Conservation (phyloP, 2,113 vertebrate genomes). For the Numenius arquata region DNA sequence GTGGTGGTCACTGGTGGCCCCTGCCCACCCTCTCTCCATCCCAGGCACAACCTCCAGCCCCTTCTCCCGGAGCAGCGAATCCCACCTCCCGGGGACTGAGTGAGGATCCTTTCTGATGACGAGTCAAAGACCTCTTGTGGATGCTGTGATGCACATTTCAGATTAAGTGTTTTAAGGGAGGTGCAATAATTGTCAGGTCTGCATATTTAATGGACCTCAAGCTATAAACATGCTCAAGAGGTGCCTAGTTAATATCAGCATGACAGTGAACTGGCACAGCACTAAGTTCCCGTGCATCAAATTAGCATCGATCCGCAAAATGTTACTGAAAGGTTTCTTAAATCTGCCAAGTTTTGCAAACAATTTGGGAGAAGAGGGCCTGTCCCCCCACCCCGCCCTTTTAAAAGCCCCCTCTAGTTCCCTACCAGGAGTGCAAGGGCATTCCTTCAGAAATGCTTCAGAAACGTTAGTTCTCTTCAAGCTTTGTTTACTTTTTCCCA, state of each 20-base stretch:
- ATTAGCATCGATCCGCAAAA: conserved; percentile 71
- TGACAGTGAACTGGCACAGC: conserved; percentile 63
- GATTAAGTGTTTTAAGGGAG: conserved; percentile 31
- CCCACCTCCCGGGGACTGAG: background rate
- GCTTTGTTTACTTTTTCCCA: background rate
- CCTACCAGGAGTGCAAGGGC: conserved; percentile 27
- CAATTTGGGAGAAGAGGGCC: conserved; percentile 38
- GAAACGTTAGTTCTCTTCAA: background rate
- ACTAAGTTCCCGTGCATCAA: conserved; percentile 42
- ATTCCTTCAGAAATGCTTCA: conserved; percentile 42
- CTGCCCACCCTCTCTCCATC: background rate
- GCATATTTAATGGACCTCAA: conserved; percentile 66
- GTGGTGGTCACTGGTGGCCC: background rate
- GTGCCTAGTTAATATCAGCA: conserved; percentile 57
- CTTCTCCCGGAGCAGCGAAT: background rate
- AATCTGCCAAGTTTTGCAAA: conserved; percentile 66
- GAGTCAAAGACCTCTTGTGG: background rate
- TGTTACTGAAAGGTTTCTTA: conserved; percentile 63
- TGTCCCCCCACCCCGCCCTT: background rate
- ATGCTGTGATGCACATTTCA: conserved; percentile 34
- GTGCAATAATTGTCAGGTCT: conserved; percentile 49
- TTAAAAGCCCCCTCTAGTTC: conserved; percentile 15
- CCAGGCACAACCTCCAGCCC: background rate
- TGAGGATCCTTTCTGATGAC: background rate
- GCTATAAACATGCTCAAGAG: conserved; percentile 59